Evolutionary conservation across 2,797 vertebrate genomes (phyloP).

Genomic region (Neopelma chrysocephalum): DNA sequence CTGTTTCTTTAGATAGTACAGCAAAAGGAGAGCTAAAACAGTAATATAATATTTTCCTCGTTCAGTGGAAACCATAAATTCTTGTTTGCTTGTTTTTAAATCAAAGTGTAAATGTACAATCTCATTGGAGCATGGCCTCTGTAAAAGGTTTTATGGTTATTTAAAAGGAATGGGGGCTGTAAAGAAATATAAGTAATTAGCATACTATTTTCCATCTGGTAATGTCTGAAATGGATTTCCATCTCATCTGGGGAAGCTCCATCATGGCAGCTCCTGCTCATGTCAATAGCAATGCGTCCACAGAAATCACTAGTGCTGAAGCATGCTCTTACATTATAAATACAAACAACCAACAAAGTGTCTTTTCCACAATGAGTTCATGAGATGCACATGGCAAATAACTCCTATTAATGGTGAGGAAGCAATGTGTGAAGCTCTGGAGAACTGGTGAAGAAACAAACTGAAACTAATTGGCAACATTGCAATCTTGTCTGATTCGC

Average conservation of each 20-base stretch:
- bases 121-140: neutral
- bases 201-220: neutral
- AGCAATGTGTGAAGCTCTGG: neutral
- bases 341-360: neutral
- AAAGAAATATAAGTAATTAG: neutral
- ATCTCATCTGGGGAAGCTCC: neutral
- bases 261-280: accelerated
- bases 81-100: conserved; percentile 5
- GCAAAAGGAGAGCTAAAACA: neutral
- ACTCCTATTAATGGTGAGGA: neutral
- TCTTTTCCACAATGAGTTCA: neutral
- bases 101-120: neutral
- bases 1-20: neutral
- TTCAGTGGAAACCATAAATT: neutral
- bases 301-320: neutral
- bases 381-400: neutral
- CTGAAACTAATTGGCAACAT: neutral
- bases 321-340: neutral
- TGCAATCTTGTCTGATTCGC: neutral
- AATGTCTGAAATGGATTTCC: neutral
- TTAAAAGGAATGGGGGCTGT: neutral
- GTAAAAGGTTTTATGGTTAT: neutral
- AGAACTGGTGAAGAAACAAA: conserved; percentile 15
- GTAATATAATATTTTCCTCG: neutral
- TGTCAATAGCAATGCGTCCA: neutral